Percentiles rank a stretch among this genome's conserved stretches.
These are phyloP conservation scores for Megathymus violae DNA, from an alignment of 1,140 invertebrate species.

Conservation along the genomic window DNA sequence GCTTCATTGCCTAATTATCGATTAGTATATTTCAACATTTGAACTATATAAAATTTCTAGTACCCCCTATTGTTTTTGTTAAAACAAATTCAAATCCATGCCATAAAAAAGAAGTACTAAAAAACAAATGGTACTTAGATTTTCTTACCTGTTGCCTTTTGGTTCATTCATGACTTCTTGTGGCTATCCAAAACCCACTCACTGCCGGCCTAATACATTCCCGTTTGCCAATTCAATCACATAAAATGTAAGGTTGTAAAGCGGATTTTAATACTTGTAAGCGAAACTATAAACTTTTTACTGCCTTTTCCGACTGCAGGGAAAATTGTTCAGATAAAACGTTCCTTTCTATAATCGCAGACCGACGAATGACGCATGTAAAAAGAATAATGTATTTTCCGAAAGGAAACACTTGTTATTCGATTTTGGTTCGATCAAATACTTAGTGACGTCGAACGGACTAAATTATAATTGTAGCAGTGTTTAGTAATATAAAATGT, in stretches of 20 bases:
- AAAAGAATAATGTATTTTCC: neutral
- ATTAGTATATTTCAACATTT: no score
- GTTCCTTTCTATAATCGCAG: neutral
- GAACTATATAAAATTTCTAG: no score
- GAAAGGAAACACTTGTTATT: neutral
- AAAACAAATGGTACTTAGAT: neutral
- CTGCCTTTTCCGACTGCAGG: neutral
- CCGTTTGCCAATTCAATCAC: constrained; percentile 9
- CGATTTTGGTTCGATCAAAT: no score
- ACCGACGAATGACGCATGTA: neutral
- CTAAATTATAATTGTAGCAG: constrained; percentile 20
- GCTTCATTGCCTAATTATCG: no score
- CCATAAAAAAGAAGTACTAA: neutral
- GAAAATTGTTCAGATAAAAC: constrained; percentile 20
- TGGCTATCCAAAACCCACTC: neutral
- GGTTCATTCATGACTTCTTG: constrained; percentile 4
- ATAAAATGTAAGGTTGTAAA: constrained; percentile 19
- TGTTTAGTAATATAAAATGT: neutral
- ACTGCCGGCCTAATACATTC: neutral
- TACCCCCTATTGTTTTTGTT: neutral
- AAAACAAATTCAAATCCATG: neutral
- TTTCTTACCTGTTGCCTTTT: neutral
- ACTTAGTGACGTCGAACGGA: constrained; percentile 12
- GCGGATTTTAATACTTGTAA: constrained; percentile 21
- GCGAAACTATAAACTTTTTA: constrained; percentile 22